Conservation (phyloP, 2,797 vertebrate genomes). For the Moxostoma hubbsi region DNA sequence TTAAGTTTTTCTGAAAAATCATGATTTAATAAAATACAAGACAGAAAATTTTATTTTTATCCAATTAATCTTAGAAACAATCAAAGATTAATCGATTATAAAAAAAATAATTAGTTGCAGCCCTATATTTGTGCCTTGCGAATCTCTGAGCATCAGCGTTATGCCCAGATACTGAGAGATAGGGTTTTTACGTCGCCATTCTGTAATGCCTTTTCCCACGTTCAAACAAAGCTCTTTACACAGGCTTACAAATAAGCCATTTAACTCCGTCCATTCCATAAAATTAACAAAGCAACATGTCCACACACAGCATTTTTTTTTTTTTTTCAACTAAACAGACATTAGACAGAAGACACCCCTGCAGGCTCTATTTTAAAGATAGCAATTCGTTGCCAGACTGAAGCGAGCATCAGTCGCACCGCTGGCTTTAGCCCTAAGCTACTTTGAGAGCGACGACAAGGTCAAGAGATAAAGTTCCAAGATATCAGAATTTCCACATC, state of each 20-base stretch:
- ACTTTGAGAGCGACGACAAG: slow-evolving; percentile 43
- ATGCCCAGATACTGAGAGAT: not conserved
- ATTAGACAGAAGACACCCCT: not conserved
- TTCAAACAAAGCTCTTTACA: not conserved
- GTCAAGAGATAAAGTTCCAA: slow-evolving; percentile 57
- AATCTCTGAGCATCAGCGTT: not conserved
- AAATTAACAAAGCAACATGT: not conserved
- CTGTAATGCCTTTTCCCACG: not conserved
- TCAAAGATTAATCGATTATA: too few relatives aligned
- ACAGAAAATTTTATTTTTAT: too few relatives aligned
- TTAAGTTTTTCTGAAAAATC: too few relatives aligned
- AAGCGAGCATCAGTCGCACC: slow-evolving; percentile 12
- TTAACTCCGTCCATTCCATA: not conserved
- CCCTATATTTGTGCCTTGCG: not conserved
- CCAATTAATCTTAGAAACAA: too few relatives aligned
- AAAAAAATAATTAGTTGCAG: too few relatives aligned
- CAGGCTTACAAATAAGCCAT: not conserved
- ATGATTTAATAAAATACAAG: too few relatives aligned
- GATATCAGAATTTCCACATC: slow-evolving; percentile 47
- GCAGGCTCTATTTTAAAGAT: not conserved
- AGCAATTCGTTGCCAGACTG: slow-evolving; percentile 10
- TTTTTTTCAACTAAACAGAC: not conserved
- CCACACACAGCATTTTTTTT: not conserved
- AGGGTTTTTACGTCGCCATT: not conserved
- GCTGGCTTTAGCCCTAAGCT: slow-evolving; percentile 27